Evolutionary conservation across 2,797 vertebrate species (phyloP).

Genomic region (Tragopan temminckii): DNA sequence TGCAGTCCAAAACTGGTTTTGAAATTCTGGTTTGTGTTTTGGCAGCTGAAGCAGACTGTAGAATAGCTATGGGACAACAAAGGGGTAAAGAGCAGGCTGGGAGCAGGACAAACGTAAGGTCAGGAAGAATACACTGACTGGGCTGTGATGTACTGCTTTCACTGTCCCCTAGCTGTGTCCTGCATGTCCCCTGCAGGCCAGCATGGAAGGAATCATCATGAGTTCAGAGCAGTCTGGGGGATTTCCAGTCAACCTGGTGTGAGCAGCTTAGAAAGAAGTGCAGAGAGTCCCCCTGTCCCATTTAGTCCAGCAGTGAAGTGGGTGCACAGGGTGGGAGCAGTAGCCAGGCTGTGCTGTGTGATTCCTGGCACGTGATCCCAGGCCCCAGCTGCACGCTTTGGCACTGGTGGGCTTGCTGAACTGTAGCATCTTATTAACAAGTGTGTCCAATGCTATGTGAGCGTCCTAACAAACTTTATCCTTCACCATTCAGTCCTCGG

Average conservation of each 20-base stretch:
- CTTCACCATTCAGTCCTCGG: slow-evolving; percentile 8
- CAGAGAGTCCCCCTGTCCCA: rapidly evolving
- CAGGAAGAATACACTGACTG: background rate
- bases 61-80: background rate
- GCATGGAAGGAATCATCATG: background rate
- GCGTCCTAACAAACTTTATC: slow-evolving; percentile 32
- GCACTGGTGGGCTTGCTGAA: background rate
- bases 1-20: background rate
- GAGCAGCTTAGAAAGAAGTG: background rate
- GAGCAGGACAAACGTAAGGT: background rate
- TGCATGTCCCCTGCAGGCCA: rapidly evolving
- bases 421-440: slow-evolving; percentile 11
- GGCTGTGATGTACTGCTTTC: background rate
- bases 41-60: background rate
- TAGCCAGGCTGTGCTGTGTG: background rate
- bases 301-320: background rate
- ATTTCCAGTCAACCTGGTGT: background rate
- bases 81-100: background rate
- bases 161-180: background rate
- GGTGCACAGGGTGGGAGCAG: background rate
- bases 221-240: background rate
- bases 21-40: slow-evolving; percentile 25
- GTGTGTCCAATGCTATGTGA: slow-evolving; percentile 47
- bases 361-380: background rate
- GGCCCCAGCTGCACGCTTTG: background rate